phyloP scores from a whole-genome alignment of 92 coral and sea anemone species.

The Heteractis magnifica region DNA sequence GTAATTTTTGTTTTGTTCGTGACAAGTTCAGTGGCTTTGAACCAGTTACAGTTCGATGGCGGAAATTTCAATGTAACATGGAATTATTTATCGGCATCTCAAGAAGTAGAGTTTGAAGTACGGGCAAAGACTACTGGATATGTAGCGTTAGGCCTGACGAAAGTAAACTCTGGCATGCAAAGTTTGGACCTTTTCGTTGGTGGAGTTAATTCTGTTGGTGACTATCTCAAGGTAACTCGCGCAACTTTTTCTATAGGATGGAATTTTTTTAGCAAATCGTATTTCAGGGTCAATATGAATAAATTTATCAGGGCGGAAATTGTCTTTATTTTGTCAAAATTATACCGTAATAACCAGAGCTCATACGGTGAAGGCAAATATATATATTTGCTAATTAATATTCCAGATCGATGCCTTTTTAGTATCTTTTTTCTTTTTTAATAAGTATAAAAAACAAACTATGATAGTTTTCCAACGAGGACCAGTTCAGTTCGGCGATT shows the following conservation, averaged over 20 bases:
- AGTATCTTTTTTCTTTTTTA: no score
- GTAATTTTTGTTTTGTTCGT: not conserved
- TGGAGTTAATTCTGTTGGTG: not conserved
- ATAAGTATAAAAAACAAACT: no score
- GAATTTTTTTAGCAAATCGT: not conserved
- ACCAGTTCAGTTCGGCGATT: no score
- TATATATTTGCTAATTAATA: no score
- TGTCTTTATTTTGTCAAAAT: no score
- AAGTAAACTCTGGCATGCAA: not conserved
- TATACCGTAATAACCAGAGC: no score
- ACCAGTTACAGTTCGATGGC: not conserved
- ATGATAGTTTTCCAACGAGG: no score
- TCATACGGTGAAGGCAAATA: no score
- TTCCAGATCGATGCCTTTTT: no score
- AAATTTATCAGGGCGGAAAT: no score
- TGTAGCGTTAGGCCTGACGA: not conserved
- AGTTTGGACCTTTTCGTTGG: not conserved
- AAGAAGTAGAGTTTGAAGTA: not conserved
- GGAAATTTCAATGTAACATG: not conserved
- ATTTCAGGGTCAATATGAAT: not conserved
- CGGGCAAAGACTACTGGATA: not conserved
- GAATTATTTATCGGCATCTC: not conserved
- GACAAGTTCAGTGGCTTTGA: not conserved
- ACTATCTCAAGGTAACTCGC: not conserved
- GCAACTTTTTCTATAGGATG: not conserved